Evolutionary conservation across 2,797 vertebrate species (phyloP), one percentile per base, ranked within the genome.

Genomic region (Arremon brunneinucha): DNA sequence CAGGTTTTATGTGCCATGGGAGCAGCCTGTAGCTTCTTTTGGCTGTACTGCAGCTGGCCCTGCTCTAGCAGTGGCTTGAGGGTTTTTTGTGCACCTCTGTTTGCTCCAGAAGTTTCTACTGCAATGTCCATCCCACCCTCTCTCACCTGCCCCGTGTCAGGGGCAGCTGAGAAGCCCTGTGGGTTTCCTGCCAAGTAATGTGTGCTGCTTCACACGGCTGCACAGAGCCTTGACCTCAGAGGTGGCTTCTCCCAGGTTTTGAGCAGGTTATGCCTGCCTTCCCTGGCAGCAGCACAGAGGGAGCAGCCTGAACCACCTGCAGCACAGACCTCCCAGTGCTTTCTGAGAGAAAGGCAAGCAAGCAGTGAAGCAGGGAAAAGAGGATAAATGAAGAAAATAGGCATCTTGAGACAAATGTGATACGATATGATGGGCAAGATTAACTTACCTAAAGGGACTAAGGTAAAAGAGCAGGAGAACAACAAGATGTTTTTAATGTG

Each of bases 401-500:
- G 50, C 68, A 80, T 41, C 82, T 60, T 6, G 39, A 86, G 83
- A 95, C 71, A 69, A 76, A 93, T 77, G 72, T 74, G 74, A 81
- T 88, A 89, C 68, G 78, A 43, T 88, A 83, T 68, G 78, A 74
- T 75, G 41, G 79, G 52, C 49, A 70, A 94, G 77, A 95, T 95
- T 93, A 96, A 88, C 44, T 89, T 83, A 50, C 6, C 32, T 95
- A 86, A 89, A 91, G 89, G 46, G 85, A 83, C 30, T 81, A 63
- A 91, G 78, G 68, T 92, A 96, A 82, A n/a, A 94, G 70, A 87
- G 59, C 23, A 59, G 30, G 32, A 95, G 55, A 53, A 43, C 76
- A 89, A 88, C 71, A 84, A 91, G 76, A 35, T 63, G 35, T 95
- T 88, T 89, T 85, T 93, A 96, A 95, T 87, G 44, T 85, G 57